These are phyloP conservation scores for Philonicus albiceps DNA, from an alignment of 2,888 invertebrate genomes.

Conservation along the genomic window DNA sequence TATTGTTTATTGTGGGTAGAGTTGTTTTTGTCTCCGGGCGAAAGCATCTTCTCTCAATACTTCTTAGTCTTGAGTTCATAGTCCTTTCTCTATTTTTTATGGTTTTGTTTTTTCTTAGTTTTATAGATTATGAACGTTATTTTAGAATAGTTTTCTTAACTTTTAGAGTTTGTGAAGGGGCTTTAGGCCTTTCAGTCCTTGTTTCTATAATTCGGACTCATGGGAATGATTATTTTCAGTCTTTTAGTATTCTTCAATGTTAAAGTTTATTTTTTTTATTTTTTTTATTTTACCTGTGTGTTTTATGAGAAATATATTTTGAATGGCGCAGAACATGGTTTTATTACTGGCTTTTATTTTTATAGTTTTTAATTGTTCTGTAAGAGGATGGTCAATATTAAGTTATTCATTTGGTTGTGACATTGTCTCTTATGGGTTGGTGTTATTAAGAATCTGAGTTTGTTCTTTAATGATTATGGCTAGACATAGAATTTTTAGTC, in stretches of 20 bases:
- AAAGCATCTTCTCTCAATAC: conserved; percentile 69
- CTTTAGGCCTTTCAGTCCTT: conserved; percentile 71
- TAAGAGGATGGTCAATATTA: conserved; percentile 61
- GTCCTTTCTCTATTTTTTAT: conserved; percentile 68
- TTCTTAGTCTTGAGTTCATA: conserved; percentile 71
- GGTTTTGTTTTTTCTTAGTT: conserved; percentile 64
- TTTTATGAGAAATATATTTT: conserved; percentile 66
- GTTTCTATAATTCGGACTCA: conserved; percentile 69
- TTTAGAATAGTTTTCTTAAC: conserved; percentile 70
- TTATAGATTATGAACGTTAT: conserved; percentile 65
- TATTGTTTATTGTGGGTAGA: conserved; percentile 66
- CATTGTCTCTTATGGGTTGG: conserved; percentile 66
- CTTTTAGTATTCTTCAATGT: conserved; percentile 69
- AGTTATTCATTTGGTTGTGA: conserved; percentile 65
- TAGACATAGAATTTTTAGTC: conserved; percentile 65
- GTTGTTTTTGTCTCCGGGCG: conserved; percentile 67
- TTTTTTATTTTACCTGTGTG: conserved; percentile 66
- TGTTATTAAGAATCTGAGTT: conserved; percentile 70
- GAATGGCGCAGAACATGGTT: conserved; percentile 66
- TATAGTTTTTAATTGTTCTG: conserved; percentile 62
- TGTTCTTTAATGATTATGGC: conserved; percentile 68
- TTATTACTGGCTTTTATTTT: conserved; percentile 66
- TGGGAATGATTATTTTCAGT: conserved; percentile 72
- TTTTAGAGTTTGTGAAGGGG: conserved; percentile 72
- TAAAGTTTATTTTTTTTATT: conserved; percentile 66